Base-by-base conservation (phyloP, 2,888 invertebrate genomes). In the Capitulum mitella region DNA sequence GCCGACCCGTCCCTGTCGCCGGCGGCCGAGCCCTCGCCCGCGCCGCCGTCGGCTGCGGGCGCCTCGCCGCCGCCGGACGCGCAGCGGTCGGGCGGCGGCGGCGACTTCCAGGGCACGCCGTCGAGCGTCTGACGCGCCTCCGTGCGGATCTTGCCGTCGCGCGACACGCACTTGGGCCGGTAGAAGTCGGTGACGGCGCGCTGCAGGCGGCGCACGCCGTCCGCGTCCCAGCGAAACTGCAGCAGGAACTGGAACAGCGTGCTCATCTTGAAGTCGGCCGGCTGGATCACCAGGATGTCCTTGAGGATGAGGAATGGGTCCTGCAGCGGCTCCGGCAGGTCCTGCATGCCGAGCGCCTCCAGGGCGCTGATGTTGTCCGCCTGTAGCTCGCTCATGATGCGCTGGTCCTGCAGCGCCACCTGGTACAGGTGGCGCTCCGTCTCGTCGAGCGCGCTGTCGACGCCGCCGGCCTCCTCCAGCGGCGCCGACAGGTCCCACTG, bases 381-480 rank as follows among this genome's bases (percentile, higher is more conserved):
- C 8, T n/a, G 74, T 22, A 74, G 74, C 12, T 74, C 74, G 43
- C 74, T 22, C 40, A 74, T 74, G 40, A 74, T 43, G 74, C 74
- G 74, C 74, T 74, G 74, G 40, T 74, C 74, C 40, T 74, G 74
- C 40, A 74, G 74, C 74, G 74, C 74, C 37, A 74, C 74, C 37
- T 40, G 26, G 40, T 43, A 74, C 43, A 74, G 43, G 16, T 74
- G 74, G n/a, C 74, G 74, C 40, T n/a, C 40, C n/a, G 74, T 74
- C 74, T 74, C 74, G 40, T 74, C 40, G 3, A n/a, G 26, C 10
- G 3, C 40, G 2, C 10, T 10, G 26, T 74, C 74, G 43, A 40
- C 43, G 74, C 3, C 74, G 43, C 40, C 37, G 74, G 6, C 32
- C n/a, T 19, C 29, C 8, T 3, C 40, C 6, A 26, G 40, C 26